Conservation (phyloP, 2,888 invertebrate species). For the Mythimna pallens region DNA sequence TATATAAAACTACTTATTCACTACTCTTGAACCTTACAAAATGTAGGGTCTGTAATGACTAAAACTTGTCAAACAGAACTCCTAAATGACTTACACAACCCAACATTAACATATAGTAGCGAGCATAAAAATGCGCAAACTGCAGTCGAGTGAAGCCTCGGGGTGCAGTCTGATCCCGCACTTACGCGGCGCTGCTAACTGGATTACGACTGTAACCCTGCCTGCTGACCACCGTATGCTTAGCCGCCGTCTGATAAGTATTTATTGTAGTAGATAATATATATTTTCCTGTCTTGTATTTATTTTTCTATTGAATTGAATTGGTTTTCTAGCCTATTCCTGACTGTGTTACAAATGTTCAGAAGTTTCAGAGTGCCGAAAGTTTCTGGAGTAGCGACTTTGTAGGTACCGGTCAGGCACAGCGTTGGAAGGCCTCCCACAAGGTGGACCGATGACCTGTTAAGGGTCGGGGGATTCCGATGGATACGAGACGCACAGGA, state of each 20-base stretch:
- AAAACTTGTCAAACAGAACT: constrained; percentile 25
- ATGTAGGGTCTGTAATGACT: background rate
- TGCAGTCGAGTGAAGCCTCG: constrained; percentile 68
- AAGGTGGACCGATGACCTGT: no score
- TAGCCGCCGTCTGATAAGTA: constrained; percentile 4
- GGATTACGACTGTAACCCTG: constrained; percentile 59
- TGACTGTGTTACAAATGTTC: no score
- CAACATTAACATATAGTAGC: constrained; percentile 16
- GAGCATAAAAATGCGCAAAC: constrained; percentile 54
- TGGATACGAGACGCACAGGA: no score
- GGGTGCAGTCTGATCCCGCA: constrained; percentile 52
- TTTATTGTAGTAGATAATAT: constrained; percentile 14
- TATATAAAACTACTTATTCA: background rate
- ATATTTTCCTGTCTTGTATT: constrained; percentile 7
- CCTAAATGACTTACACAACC: constrained; percentile 36
- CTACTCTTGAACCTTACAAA: background rate
- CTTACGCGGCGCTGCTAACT: constrained; percentile 54
- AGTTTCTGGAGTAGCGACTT: no score
- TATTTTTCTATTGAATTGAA: no score
- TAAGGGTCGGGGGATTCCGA: no score
- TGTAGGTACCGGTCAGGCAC: no score
- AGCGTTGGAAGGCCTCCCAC: no score
- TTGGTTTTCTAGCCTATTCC: background rate
- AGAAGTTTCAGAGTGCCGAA: no score
- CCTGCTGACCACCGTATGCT: constrained; percentile 38